Percentiles rank a stretch among this genome's conserved stretches.
Evolutionary conservation across 2,888 invertebrate species (phyloP).

Genomic region (Apeira syringaria): DNA sequence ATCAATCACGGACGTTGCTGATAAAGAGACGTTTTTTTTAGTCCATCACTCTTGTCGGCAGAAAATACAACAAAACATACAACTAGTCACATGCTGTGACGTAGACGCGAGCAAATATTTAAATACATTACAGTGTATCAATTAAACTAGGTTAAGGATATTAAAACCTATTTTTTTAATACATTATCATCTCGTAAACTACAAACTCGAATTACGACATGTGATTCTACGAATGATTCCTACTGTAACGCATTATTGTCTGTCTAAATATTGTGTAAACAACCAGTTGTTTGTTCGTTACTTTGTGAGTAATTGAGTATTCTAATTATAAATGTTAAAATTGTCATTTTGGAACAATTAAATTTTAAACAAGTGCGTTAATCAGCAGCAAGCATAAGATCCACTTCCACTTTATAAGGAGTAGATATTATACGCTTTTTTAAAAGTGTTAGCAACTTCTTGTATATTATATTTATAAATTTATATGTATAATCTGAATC

Average conservation of each 20-base stretch:
- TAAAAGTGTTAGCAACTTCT: too few relatives aligned
- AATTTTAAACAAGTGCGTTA: too few relatives aligned
- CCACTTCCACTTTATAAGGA: too few relatives aligned
- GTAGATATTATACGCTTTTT: too few relatives aligned
- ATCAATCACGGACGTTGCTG: conserved; percentile 68
- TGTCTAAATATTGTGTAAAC: conserved; percentile 4
- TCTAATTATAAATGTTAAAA: conserved; percentile 11
- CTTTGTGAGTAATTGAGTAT: conserved; percentile 14
- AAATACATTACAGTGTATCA: conserved; percentile 42
- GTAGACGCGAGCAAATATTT: conserved; percentile 49
- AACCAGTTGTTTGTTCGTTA: conserved; percentile 2
- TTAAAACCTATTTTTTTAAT: conserved; percentile 23
- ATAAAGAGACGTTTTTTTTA: conserved; percentile 55
- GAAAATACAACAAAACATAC: conserved; percentile 43
- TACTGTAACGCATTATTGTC: conserved; percentile 1
- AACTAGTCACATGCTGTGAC: conserved; percentile 65
- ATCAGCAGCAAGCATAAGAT: too few relatives aligned
- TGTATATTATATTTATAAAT: too few relatives aligned
- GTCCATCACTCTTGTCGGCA: conserved; percentile 47
- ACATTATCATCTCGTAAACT: conserved; percentile 24
- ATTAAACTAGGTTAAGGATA: conserved; percentile 50
- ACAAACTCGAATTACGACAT: conserved; percentile 10
- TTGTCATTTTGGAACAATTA: conserved; percentile 9
- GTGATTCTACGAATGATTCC: conserved; percentile 21
- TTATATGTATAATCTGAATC: too few relatives aligned